phyloP scores from a whole-genome alignment of 1,140 invertebrate genomes.

The Papilio glaucus region DNA sequence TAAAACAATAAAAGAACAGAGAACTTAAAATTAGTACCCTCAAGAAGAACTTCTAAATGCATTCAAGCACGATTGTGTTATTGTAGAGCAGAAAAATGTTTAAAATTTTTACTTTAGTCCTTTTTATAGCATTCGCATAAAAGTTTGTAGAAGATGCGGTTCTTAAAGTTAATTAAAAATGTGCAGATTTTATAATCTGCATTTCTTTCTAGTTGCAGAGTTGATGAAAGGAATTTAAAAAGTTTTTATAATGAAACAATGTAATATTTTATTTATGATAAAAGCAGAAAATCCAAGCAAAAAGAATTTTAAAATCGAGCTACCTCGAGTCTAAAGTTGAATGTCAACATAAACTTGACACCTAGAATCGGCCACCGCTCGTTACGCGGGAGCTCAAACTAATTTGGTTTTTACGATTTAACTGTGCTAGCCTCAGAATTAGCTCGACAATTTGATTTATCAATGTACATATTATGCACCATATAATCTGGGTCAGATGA shows the following conservation, averaged over 20 bases:
- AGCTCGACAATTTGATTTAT: too few relatives aligned
- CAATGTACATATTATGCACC: too few relatives aligned
- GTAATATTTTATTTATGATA: neutral
- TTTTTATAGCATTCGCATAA: neutral
- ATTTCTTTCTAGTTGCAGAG: neutral
- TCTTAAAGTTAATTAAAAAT: neutral
- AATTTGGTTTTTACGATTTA: too few relatives aligned
- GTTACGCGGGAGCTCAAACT: too few relatives aligned
- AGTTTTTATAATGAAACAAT: neutral
- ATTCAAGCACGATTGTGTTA: conserved; percentile 8
- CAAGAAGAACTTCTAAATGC: neutral
- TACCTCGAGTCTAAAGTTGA: too few relatives aligned
- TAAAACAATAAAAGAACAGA: neutral
- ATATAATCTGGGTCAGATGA: too few relatives aligned
- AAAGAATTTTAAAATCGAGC: too few relatives aligned
- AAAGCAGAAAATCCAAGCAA: neutral
- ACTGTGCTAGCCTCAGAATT: too few relatives aligned
- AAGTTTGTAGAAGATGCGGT: neutral
- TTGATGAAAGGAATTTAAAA: neutral
- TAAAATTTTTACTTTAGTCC: neutral
- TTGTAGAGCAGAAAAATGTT: neutral
- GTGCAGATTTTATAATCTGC: neutral
- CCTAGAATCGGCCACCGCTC: too few relatives aligned
- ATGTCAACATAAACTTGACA: too few relatives aligned
- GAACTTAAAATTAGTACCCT: neutral